phyloP scores from a whole-genome alignment of 2,888 invertebrate genomes.

The Erebia ligea region DNA sequence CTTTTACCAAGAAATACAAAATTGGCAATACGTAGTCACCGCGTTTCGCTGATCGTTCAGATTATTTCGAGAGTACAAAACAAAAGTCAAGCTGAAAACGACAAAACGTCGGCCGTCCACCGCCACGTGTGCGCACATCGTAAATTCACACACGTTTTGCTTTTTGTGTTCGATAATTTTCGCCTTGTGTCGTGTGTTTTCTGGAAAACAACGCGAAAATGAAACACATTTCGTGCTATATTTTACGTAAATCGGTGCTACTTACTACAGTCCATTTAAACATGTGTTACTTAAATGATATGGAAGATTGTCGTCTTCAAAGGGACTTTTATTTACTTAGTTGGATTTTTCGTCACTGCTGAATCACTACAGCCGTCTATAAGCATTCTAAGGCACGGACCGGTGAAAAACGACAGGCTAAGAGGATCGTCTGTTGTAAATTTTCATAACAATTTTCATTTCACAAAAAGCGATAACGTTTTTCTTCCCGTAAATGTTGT shows the following conservation, averaged over 20 bases:
- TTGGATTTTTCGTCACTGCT: not conserved
- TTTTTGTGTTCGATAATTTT: slow-evolving; percentile 41
- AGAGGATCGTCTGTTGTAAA: too few relatives aligned
- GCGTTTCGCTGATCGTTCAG: slow-evolving; percentile 24
- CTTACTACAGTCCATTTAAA: not conserved
- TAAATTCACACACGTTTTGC: slow-evolving; percentile 46
- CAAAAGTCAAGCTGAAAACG: slow-evolving; percentile 37
- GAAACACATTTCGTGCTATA: slow-evolving; percentile 5
- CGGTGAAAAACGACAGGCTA: too few relatives aligned
- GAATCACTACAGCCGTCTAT: too few relatives aligned
- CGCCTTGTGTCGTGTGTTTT: slow-evolving; percentile 37
- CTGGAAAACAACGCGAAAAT: slow-evolving; percentile 9
- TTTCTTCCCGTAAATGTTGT: too few relatives aligned
- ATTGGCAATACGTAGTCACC: slow-evolving; percentile 13
- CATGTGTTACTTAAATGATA: not conserved
- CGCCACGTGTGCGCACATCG: slow-evolving; percentile 44
- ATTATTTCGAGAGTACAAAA: slow-evolving; percentile 37
- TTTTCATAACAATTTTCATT: too few relatives aligned
- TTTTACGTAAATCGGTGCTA: not conserved
- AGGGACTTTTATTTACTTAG: not conserved
- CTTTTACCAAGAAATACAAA: slow-evolving; percentile 7
- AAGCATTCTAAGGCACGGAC: too few relatives aligned
- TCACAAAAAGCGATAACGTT: too few relatives aligned
- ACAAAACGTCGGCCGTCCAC: slow-evolving; percentile 32
- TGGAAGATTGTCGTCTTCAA: too few relatives aligned